A percentile compares a stretch with the other conserved stretches of the same genome.
Conservation (phyloP, 1,140 invertebrate genomes). For the Ganaspis sp. region DNA sequence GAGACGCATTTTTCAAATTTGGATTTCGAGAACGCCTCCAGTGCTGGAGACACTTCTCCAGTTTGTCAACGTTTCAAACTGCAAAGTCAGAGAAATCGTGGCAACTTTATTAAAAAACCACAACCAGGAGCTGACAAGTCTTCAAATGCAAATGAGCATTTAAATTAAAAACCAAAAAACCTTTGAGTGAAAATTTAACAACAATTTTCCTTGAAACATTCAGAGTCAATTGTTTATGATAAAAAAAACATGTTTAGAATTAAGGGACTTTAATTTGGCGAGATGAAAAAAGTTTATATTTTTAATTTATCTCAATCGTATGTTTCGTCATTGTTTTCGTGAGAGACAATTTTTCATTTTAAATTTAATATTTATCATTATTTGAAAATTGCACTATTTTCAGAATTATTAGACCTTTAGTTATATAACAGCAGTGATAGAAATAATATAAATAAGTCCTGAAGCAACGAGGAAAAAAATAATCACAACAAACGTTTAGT, state of each 20-base stretch:
- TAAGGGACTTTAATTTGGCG: no score
- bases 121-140: not conserved
- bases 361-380: not conserved
- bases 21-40: slow-evolving; percentile 48
- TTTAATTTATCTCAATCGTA: no score
- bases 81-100: not conserved
- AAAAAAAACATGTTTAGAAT: no score
- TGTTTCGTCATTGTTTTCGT: no score
- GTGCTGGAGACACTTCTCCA: not conserved
- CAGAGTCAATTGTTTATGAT: no score
- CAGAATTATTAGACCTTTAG: not conserved
- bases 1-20: slow-evolving; percentile 60
- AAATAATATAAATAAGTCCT: not conserved
- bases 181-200: not conserved
- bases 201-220: not conserved
- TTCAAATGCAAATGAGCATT: not conserved
- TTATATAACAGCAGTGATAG: not conserved
- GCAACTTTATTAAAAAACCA: slow-evolving; percentile 3
- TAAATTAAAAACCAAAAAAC: not conserved
- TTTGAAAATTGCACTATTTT: not conserved
- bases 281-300: no score
- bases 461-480: not conserved
- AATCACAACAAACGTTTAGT: not conserved
- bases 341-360: no score
- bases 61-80: slow-evolving; percentile 16